Evolutionary conservation across 1,140 invertebrate genomes (phyloP).

Genomic region (Drosophila pachea): DNA sequence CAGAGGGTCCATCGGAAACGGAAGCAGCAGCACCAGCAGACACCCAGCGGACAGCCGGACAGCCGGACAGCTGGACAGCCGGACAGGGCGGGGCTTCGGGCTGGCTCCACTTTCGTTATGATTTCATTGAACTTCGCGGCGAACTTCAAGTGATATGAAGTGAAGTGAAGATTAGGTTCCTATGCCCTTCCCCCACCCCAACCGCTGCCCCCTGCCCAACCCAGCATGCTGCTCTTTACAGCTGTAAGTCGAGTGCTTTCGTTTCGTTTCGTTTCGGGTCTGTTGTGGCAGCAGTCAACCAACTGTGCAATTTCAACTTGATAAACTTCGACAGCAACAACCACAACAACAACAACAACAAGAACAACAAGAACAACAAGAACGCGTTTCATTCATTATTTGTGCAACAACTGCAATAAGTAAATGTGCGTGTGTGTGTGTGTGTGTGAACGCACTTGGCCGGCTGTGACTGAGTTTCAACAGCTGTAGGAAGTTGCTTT

Average conservation of each 20-base stretch:
- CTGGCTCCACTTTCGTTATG: slow-evolving; percentile 1
- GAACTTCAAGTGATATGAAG: background rate
- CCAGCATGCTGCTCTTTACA: background rate
- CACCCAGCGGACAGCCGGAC: background rate
- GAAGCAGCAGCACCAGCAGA: background rate
- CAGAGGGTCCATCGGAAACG: slow-evolving; percentile 3
- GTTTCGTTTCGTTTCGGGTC: slow-evolving; percentile 5
- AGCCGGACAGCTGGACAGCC: slow-evolving; percentile 1
- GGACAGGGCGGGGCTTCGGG: background rate
- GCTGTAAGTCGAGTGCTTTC: slow-evolving; percentile 9
- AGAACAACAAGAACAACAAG: too few species aligned
- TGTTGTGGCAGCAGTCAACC: slow-evolving; percentile 50
- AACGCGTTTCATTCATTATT: slow-evolving; percentile 17
- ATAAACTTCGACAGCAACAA: slow-evolving; percentile 45
- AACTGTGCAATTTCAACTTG: slow-evolving; percentile 60
- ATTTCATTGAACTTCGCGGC: slow-evolving; percentile 4
- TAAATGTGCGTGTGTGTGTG: background rate
- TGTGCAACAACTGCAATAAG: slow-evolving; percentile 23
- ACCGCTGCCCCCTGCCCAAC: too few species aligned
- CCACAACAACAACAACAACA: slow-evolving; percentile 33
- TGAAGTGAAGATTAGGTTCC: background rate
- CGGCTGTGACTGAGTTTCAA: slow-evolving; percentile 40
- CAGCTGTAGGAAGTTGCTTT: slow-evolving; percentile 64
- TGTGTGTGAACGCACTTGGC: slow-evolving; percentile 46
- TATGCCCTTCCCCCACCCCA: too few species aligned